Percentiles rank a stretch among this genome's conserved stretches.
Conservation (phyloP, 2,797 vertebrate genomes). For the Petrocephalus sullivani region DNA sequence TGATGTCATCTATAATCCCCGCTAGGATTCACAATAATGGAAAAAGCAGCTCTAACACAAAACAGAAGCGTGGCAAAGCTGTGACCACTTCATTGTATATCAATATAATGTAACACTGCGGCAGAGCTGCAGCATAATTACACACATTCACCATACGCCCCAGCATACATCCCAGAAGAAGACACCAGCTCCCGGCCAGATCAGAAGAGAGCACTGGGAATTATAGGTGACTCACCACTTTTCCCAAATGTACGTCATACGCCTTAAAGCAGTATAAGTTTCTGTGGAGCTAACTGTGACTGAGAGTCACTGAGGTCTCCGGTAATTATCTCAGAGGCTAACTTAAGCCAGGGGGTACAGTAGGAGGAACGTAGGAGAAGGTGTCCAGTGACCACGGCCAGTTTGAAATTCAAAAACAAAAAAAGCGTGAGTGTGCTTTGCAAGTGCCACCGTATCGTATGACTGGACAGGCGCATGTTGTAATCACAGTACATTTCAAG, state of each 20-base stretch:
- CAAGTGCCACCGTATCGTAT: background rate
- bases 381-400: background rate
- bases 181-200: background rate
- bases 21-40: too few species aligned
- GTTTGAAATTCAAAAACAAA: conserved; percentile 8
- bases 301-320: background rate
- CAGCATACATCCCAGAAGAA: background rate
- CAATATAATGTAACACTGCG: background rate
- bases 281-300: background rate
- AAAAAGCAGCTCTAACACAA: too few species aligned
- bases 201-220: background rate
- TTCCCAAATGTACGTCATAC: background rate
- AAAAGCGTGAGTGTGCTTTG: background rate
- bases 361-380: background rate
- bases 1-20: too few species aligned
- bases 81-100: background rate
- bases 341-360: background rate
- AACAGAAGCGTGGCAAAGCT: background rate
- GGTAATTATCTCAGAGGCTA: background rate
- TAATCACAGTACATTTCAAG: background rate
- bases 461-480: background rate
- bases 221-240: background rate
- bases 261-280: background rate
- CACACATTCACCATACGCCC: background rate
- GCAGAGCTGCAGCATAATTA: background rate